Evolutionary conservation across 2,888 invertebrate genomes (phyloP), one percentile per base, ranked within the genome.

Genomic region (Diaperis boleti): DNA sequence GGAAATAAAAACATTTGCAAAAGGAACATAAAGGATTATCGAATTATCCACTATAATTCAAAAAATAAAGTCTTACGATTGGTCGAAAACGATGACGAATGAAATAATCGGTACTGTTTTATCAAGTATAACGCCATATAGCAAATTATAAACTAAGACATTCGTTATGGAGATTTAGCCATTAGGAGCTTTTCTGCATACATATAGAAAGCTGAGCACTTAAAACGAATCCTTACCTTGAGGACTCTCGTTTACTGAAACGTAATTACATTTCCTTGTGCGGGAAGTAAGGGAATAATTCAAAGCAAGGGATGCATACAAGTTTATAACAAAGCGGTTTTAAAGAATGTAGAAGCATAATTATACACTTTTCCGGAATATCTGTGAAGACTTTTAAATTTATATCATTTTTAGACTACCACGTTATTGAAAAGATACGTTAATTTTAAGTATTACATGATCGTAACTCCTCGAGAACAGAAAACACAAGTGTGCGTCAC

Each of bases 141-240:
- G n/a, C n/a, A n/a, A n/a, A n/a, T n/a, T n/a, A n/a, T n/a, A n/a
- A n/a, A n/a, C n/a, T n/a, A 57, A 35, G 33, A 18, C 33, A 55
- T 35, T 22, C 57, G 37, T 45, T 47, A 22, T 45, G 45, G 47
- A 47, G 57, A 31, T 57, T 57, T 57, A 45, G 45, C 57, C 57
- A 57, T 57, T 57, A 57, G 37, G 14, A 20, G 57, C 57, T 57
- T 54, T 45, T 37, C 45, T 57, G 57, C 37, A 57, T 57, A 37
- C 14, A 31, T 37, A 45, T 47, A 57, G 57, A 57, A 57, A 45
- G 57, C 45, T 57, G 17, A 29, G 37, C 14, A 13, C 37, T 47
- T 57, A 47, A 57, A 55, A 45, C 37, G 57, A 33, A 57, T 44
- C 45, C 57, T 57, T 57, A 45, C 45, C 57, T 57, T 57, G 57